Base-by-base conservation (phyloP, 2,797 vertebrate genomes). In the Florisuga fusca region DNA sequence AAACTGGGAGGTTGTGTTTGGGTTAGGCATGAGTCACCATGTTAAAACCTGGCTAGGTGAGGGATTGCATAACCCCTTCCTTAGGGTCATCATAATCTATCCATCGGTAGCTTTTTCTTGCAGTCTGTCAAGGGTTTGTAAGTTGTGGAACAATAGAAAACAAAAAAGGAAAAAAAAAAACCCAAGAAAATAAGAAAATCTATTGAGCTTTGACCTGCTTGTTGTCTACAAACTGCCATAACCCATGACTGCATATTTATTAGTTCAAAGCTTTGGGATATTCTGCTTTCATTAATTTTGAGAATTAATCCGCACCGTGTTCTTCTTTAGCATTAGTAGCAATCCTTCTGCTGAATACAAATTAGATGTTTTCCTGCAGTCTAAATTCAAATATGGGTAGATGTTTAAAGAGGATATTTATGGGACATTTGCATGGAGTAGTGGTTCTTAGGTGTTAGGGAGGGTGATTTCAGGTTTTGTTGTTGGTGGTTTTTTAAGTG, bases 221-320 rank as follows among this genome's bases (percentile, higher is more conserved):
- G n/a, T 58, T 80, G 33, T 57, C n/a, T 81, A 18, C 29, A 54
- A 31, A 57, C 12, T 63, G 61, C 36, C 34, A 29, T 50, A 62
- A 73, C 75, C 41, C 53, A 7, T 21, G 43, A n/a, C 36, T 73
- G 29, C 3, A 0, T 87, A 17, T 76, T 78, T 89, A 58, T 63
- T 84, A 80, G 68, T 59, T 61, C 38, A 16, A 48, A 71, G 80
- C 53, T 93, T 84, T 79, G 84, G 62, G 91, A 59, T 85, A 79
- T 83, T 89, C 53, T 91, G 33, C 27, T 91, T 53, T 92, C 88
- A 87, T 95, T 95, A 95, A 90, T 87, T 59, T 5, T 88, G 69
- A 91, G 85, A 90, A 88, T 90, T 78, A 94, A 80, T 67, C 72
- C 80, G 22, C 15, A 20, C 10, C 50, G 17, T 78, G 55, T 61